Evolutionary conservation across 2,888 invertebrate genomes (phyloP), one percentile per base, ranked within the genome.

Genomic region (Eilema caniola): DNA sequence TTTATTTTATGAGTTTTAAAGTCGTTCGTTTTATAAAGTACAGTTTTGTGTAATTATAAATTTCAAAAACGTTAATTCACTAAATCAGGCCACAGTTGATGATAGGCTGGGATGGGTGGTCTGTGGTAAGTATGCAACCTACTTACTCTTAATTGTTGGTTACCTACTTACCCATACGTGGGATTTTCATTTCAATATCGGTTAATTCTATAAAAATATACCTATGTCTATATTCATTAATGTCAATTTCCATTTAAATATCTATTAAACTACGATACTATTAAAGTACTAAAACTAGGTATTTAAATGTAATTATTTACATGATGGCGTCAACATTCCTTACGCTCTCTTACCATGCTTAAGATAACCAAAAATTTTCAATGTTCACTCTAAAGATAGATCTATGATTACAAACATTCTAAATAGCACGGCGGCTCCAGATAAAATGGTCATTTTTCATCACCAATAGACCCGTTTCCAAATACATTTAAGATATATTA

Each of bases 311-410:
- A 76, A 83, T 75, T 82, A 79, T 79, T 73, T 80, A 75, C 75
- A 76, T 72, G 69, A 67, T 79, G 79, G 83, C 81, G 85, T 84
- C 83, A 84, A 83, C 77, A 77, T 77, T 80, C 81, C 71, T 71
- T 71, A 78, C 78, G 20, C 20, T 76, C 76, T 74, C 69, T 77
- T 72, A 77, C 78, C 47, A 73, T 82, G 80, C 62, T 86, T 85
- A 80, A 86, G 85, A 86, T 86, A 84, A 83, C 65, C 8, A 8
- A 12, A 62, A n/a, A 12, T 4, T 64, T 0, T 24, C 20, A 16
- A 24, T 47, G 47, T 8, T 16, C 28, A 20, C 53, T 25, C 25
- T 24, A 23, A 16, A 59, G 33, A 8, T 10, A 37, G 66, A 66
- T 59, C 33, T 57, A 10, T 41, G 4, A 24, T 25, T 41, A 37